Evolutionary conservation across 2,113 vertebrate genomes (phyloP).

Genomic region (Athene noctua): DNA sequence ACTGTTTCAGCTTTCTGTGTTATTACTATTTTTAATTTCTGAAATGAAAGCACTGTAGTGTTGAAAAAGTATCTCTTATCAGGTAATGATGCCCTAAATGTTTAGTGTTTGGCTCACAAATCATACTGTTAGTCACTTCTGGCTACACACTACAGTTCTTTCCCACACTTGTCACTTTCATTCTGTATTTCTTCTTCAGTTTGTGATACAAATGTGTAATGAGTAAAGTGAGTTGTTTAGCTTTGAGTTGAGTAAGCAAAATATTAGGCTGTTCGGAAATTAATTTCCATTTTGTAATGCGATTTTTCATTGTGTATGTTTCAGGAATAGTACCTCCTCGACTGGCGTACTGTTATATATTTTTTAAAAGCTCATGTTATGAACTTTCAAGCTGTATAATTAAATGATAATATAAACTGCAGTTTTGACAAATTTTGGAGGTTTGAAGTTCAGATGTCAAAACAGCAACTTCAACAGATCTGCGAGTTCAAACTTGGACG

Average conservation of each 20-base stretch:
- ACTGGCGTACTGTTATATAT: too few species aligned
- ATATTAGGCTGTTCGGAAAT: background rate
- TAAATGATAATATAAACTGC: too few species aligned
- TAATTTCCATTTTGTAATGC: too few species aligned
- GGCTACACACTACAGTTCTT: background rate
- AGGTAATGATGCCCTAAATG: background rate
- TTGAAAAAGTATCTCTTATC: background rate
- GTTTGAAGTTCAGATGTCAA: too few species aligned
- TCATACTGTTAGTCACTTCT: fast-evolving
- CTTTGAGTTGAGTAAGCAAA: background rate
- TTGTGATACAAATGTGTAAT: background rate
- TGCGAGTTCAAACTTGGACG: too few species aligned
- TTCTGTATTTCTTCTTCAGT: background rate
- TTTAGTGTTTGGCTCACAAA: background rate
- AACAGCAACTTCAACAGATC: too few species aligned
- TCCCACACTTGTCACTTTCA: background rate
- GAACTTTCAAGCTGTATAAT: too few species aligned
- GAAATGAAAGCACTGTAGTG: background rate
- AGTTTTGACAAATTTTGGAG: too few species aligned
- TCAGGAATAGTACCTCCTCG: too few species aligned
- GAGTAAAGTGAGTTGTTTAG: background rate
- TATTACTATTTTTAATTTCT: background rate
- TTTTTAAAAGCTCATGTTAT: too few species aligned
- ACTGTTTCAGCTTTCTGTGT: background rate
- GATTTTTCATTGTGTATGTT: too few species aligned